Evolutionary conservation across 1,140 invertebrate genomes (phyloP).

Genomic region (Bombus superbus): DNA sequence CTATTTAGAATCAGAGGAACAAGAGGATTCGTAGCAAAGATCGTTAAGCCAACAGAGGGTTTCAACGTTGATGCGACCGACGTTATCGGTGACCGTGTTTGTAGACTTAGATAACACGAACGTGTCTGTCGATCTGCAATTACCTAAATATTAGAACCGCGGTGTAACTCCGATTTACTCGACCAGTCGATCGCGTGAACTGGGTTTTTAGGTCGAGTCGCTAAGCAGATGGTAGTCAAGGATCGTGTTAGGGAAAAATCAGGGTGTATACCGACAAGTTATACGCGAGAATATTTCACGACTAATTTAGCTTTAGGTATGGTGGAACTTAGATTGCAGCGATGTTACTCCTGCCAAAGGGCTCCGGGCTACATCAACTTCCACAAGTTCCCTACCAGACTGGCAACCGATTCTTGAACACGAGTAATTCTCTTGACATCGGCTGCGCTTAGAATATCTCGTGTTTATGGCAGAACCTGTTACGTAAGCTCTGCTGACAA

Average conservation of each 20-base stretch:
- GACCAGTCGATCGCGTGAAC: not conserved
- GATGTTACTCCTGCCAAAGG: not conserved
- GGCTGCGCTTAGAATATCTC: not conserved
- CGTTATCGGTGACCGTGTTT: not conserved
- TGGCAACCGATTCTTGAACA: slow-evolving; percentile 17
- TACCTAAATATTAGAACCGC: slow-evolving; percentile 12
- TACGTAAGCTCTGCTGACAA: not conserved
- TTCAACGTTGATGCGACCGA: not conserved
- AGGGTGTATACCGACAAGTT: not conserved
- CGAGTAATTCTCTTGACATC: slow-evolving; percentile 6
- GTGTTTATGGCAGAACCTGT: not conserved
- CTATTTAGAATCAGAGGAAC: not conserved
- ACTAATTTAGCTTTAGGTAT: not conserved
- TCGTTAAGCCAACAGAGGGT: slow-evolving; percentile 5
- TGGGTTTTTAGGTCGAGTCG: too few species aligned
- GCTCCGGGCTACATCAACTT: not conserved
- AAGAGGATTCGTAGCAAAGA: not conserved
- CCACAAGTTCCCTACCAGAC: not conserved
- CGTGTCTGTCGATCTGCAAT: not conserved
- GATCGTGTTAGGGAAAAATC: not conserved
- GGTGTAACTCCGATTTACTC: not conserved
- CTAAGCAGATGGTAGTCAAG: too few species aligned
- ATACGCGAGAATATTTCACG: not conserved
- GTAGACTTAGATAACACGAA: not conserved
- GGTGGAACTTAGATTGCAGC: not conserved